Conservation (phyloP, 1,140 invertebrate genomes). For the Lordiphosa collinella region DNA sequence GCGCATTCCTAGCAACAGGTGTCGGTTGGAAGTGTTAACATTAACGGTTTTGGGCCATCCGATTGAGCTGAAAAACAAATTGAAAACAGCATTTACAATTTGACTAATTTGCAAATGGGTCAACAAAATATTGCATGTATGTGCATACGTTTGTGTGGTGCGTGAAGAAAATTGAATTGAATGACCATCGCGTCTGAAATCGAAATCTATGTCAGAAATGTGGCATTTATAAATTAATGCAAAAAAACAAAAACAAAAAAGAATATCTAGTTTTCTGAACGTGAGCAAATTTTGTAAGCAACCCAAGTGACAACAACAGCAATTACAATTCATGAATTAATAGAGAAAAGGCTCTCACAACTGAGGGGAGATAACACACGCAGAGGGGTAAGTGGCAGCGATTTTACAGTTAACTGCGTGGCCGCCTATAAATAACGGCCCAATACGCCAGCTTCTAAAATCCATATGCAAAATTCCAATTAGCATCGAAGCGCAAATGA, state of each 20-base stretch:
- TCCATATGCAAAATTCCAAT: slow-evolving; percentile 46
- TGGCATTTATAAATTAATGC: slow-evolving; percentile 67
- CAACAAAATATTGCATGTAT: slow-evolving; percentile 7
- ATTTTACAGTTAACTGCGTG: not conserved
- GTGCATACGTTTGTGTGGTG: slow-evolving; percentile 9
- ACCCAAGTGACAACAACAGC: slow-evolving; percentile 21
- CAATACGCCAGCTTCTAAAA: slow-evolving; percentile 8
- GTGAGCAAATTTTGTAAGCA: slow-evolving; percentile 62
- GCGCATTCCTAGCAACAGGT: slow-evolving; percentile 59
- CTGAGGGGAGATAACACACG: not conserved
- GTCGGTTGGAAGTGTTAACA: slow-evolving; percentile 19
- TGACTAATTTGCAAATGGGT: slow-evolving; percentile 41
- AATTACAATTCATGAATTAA: slow-evolving; percentile 16
- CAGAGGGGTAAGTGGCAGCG: not conserved
- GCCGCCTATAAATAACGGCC: slow-evolving; percentile 7
- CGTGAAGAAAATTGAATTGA: slow-evolving; percentile 39
- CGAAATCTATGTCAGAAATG: slow-evolving; percentile 60
- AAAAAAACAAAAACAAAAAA: slow-evolving; percentile 52
- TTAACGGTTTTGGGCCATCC: slow-evolving; percentile 13
- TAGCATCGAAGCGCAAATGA: slow-evolving; percentile 48
- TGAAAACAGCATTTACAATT: not conserved
- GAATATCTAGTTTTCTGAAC: slow-evolving; percentile 66
- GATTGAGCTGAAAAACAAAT: slow-evolving; percentile 6
- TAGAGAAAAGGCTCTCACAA: slow-evolving; percentile 36
- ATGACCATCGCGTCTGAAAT: slow-evolving; percentile 30